A percentile compares a stretch with the other conserved stretches of the same genome.
Conservation (phyloP, 2,113 vertebrate species). For the Phoxinus phoxinus region DNA sequence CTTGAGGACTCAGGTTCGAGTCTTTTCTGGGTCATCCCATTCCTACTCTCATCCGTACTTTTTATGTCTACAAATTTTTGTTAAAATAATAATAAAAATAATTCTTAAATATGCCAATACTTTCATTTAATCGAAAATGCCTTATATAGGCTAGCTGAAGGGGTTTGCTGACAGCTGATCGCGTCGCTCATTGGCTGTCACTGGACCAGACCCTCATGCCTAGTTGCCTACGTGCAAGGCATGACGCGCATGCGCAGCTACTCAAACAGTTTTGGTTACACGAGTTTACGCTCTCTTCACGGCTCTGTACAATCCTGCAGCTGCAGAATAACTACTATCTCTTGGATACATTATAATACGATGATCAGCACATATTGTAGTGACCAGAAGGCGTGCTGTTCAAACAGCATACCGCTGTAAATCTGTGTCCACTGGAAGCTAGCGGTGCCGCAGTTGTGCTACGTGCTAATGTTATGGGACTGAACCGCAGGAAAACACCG, state of each 20-base stretch:
- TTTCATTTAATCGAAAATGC: not conserved
- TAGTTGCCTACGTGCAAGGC: not conserved
- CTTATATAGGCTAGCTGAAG: not conserved
- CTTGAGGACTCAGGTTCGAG: not conserved
- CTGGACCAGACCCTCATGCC: slow-evolving; percentile 1
- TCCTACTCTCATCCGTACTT: not conserved
- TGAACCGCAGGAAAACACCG: slow-evolving; percentile 12
- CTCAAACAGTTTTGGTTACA: slow-evolving; percentile 59
- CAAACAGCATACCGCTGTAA: not conserved
- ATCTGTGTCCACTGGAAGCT: not conserved
- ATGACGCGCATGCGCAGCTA: slow-evolving; percentile 65
- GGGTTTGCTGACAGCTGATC: slow-evolving; percentile 4
- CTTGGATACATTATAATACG: not conserved
- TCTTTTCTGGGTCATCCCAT: too few relatives aligned
- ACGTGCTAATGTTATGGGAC: slow-evolving; percentile 35
- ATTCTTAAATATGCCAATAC: not conserved
- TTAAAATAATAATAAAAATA: not conserved
- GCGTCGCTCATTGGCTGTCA: slow-evolving; percentile 11
- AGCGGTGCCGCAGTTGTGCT: not conserved
- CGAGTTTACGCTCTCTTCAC: slow-evolving; percentile 66
- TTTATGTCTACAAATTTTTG: not conserved
- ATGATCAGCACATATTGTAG: not conserved
- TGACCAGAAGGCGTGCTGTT: not conserved
- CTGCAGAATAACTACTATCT: not conserved
- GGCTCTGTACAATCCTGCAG: not conserved